A percentile compares a stretch with the other conserved stretches of the same genome.
These are phyloP conservation scores for Tachypleus tridentatus DNA, from an alignment of 1,140 invertebrate species.

Conservation along the genomic window DNA sequence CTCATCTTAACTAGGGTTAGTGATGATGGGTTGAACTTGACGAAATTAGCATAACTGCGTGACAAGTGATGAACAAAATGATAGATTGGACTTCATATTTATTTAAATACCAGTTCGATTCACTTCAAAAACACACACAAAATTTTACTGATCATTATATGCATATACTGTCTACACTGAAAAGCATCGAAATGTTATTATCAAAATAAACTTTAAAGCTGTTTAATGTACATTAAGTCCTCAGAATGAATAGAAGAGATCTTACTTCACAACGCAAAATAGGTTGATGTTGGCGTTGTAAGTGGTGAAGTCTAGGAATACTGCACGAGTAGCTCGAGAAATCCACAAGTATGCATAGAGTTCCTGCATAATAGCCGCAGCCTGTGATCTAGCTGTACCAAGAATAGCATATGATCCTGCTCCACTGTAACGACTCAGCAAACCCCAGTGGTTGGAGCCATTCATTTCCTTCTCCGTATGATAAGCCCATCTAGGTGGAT, in stretches of 20 bases:
- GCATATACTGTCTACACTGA: background rate
- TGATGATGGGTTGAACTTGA: too few species aligned
- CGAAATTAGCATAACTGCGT: too few species aligned
- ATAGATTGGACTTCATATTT: too few species aligned
- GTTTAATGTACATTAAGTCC: too few species aligned
- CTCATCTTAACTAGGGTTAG: too few species aligned
- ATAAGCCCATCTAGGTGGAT: constrained; percentile 32
- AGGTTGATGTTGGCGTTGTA: constrained; percentile 65
- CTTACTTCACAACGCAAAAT: constrained; percentile 48
- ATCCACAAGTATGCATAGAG: constrained; percentile 54
- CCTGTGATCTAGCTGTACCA: constrained; percentile 31
- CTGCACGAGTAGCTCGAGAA: constrained; percentile 47
- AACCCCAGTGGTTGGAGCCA: constrained; percentile 39
- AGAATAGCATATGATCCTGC: constrained; percentile 43
- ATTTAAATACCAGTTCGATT: too few species aligned
- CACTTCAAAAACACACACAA: too few species aligned
- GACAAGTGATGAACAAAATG: too few species aligned
- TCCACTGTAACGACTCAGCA: constrained; percentile 42
- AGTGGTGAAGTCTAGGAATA: constrained; percentile 59
- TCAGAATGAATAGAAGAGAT: background rate
- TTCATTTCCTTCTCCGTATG: constrained; percentile 33
- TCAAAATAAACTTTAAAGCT: too few species aligned
- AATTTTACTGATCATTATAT: too few species aligned
- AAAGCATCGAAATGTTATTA: background rate
- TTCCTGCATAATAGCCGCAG: constrained; percentile 35